phyloP scores from a whole-genome alignment of 2,888 invertebrate genomes.

The Liopterus haemorrhoidalis region DNA sequence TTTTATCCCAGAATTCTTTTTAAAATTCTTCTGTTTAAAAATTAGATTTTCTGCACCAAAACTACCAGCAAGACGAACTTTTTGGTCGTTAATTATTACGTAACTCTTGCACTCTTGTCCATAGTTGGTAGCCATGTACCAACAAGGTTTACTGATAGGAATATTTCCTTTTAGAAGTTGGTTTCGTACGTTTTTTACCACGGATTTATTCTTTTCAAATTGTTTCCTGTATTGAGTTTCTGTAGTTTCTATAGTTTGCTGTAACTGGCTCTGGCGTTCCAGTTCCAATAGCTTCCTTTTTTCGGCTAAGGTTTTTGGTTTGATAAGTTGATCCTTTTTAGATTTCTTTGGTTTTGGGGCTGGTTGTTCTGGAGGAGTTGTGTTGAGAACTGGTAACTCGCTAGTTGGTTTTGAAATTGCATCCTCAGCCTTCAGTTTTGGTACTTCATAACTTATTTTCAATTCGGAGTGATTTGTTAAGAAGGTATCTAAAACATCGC shows the following conservation, averaged over 20 bases:
- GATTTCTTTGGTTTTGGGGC: conserved; percentile 19
- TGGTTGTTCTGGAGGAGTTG: conserved; percentile 5
- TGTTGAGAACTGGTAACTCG: conserved; percentile 21
- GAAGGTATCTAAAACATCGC: conserved; percentile 49
- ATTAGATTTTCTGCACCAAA: conserved; percentile 20
- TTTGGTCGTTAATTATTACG: conserved; percentile 21
- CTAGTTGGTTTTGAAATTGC: conserved; percentile 27
- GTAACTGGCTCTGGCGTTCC: conserved; percentile 37
- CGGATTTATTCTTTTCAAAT: conserved; percentile 35
- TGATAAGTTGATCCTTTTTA: conserved; percentile 39
- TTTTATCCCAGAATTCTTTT: too few relatives aligned
- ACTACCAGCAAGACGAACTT: conserved; percentile 27
- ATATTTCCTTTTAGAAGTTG: conserved; percentile 42
- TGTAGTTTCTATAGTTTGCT: conserved; percentile 46
- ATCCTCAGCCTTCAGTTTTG: conserved; percentile 41
- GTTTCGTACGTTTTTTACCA: conserved; percentile 43
- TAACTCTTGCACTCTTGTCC: conserved; percentile 19
- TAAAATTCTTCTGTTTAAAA: too few relatives aligned
- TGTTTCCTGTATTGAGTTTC: conserved; percentile 40
- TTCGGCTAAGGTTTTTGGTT: conserved; percentile 52
- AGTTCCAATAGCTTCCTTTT: conserved; percentile 46
- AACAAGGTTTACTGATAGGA: conserved; percentile 42
- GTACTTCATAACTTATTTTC: conserved; percentile 44
- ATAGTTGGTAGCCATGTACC: conserved; percentile 36
- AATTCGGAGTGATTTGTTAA: conserved; percentile 47